Evolutionary conservation across 2,113 vertebrate genomes (phyloP).

Genomic region (Spermophilus dauricus): DNA sequence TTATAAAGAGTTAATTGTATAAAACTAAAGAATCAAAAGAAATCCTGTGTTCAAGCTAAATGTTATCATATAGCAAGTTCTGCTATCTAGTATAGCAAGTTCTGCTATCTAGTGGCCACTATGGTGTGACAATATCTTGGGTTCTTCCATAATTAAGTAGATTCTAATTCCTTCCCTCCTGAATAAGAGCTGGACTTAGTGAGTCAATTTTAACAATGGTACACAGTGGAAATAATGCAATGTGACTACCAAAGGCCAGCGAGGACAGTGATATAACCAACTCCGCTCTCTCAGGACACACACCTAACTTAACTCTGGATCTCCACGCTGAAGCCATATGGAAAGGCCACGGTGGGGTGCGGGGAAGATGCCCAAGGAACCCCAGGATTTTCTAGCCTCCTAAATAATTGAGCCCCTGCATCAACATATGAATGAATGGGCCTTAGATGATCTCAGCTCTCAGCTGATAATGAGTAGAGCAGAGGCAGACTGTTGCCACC

Average conservation of each 20-base stretch:
- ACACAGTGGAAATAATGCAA: neutral
- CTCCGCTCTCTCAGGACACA: neutral
- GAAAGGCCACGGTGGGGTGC: neutral
- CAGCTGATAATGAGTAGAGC: neutral
- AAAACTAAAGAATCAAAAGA: slow-evolving; percentile 26
- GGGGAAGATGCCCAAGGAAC: neutral
- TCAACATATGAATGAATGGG: neutral
- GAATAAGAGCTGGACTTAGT: neutral
- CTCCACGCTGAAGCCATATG: neutral
- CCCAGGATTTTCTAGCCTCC: neutral
- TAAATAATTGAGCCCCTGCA: neutral
- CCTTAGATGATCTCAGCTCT: neutral
- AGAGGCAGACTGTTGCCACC: neutral
- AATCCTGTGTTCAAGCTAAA: neutral
- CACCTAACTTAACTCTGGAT: neutral
- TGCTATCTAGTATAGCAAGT: neutral
- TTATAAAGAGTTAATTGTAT: neutral
- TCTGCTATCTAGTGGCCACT: neutral
- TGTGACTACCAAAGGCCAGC: neutral
- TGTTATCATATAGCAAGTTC: neutral
- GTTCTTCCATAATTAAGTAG: neutral
- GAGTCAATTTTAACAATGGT: neutral
- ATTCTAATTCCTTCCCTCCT: neutral
- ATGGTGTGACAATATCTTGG: slow-evolving; percentile 1
- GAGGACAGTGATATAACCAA: neutral